Evolutionary conservation across 92 coral and sea anemone species (phyloP).

Genomic region (Zoanthus sociatus): DNA sequence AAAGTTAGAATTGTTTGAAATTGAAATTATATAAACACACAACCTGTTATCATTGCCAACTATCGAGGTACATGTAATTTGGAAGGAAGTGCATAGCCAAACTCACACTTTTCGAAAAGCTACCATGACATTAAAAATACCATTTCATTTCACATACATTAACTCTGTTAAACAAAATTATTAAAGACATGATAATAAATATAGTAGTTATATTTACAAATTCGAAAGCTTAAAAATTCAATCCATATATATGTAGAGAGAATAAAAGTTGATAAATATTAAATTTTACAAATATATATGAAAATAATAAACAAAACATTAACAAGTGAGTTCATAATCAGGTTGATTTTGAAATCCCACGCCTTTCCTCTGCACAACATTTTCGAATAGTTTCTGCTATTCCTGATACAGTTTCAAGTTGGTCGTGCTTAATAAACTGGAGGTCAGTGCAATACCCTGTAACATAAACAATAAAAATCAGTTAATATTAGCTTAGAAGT

Average conservation of each 20-base stretch:
- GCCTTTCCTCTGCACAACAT: not conserved
- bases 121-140: not conserved
- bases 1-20: too few relatives aligned
- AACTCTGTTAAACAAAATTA: not conserved
- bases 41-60: too few relatives aligned
- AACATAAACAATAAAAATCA: not conserved
- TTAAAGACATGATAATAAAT: not conserved
- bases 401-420: not conserved
- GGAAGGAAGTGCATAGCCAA: too few relatives aligned
- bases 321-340: not conserved
- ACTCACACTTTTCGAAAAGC: not conserved
- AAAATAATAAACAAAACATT: not conserved
- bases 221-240: not conserved
- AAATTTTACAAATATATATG: not conserved
- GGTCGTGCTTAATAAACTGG: not conserved
- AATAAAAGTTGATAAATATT: not conserved
- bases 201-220: not conserved
- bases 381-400: not conserved
- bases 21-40: too few relatives aligned
- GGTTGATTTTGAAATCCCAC: not conserved
- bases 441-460: slow-evolving; percentile 15
- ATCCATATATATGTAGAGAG: not conserved
- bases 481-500: not conserved
- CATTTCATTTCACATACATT: not conserved
- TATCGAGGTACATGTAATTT: not conserved